Evolutionary conservation across 2,113 vertebrate genomes (phyloP).

Genomic region (Gavialis gangeticus): DNA sequence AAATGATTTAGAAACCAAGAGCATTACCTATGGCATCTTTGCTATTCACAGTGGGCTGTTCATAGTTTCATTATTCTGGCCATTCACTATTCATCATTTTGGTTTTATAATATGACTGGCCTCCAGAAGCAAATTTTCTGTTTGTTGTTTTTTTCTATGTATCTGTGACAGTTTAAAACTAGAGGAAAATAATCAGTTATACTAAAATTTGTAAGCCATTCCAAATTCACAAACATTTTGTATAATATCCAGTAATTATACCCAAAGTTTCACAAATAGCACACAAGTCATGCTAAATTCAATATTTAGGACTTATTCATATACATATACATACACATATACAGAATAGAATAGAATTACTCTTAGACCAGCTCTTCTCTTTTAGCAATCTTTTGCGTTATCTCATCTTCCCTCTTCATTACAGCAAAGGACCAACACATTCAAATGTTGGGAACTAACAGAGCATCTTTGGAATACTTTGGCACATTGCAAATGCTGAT

Average conservation of each 20-base stretch:
- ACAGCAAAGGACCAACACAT: not conserved
- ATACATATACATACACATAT: too few species aligned
- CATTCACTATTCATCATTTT: not conserved
- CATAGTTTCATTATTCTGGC: not conserved
- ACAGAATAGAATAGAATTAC: too few species aligned
- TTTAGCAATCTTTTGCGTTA: not conserved
- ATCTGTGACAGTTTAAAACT: not conserved
- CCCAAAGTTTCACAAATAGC: not conserved
- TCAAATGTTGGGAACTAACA: not conserved
- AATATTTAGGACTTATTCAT: not conserved
- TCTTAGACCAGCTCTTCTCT: not conserved
- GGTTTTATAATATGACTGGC: not conserved
- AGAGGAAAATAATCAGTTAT: not conserved
- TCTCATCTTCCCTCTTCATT: not conserved
- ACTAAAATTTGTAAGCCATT: not conserved
- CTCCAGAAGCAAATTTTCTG: not conserved
- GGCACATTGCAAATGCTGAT: fast-evolving
- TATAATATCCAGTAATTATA: not conserved
- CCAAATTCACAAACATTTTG: not conserved
- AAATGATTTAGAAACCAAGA: not conserved
- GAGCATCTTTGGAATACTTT: not conserved
- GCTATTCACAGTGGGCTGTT: not conserved
- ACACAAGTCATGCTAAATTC: not conserved
- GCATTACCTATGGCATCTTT: not conserved
- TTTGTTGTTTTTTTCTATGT: not conserved